Evolutionary conservation across 2,113 vertebrate genomes (phyloP).

Genomic region (Paradisaea rubra): DNA sequence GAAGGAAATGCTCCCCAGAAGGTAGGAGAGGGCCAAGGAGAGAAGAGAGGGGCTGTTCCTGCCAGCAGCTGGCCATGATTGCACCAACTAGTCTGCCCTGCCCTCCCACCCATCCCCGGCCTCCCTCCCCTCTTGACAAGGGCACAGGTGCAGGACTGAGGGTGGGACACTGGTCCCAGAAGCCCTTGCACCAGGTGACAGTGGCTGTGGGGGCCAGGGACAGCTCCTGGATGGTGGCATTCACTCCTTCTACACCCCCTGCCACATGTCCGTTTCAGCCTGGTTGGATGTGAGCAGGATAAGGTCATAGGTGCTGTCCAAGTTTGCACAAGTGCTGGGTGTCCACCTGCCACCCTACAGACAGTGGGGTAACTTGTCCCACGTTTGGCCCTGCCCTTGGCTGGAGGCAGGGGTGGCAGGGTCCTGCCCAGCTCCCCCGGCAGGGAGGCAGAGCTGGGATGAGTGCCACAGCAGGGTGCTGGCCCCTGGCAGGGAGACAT

Average conservation of each 20-base stretch:
- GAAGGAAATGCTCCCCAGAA: neutral
- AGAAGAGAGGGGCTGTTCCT: neutral
- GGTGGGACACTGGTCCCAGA: neutral
- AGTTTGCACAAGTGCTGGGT: neutral
- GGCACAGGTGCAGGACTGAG: neutral
- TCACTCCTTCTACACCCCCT: too few relatives aligned
- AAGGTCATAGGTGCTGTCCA: neutral
- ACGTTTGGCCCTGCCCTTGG: accelerated
- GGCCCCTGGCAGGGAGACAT: neutral
- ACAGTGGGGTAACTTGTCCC: neutral
- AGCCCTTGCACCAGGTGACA: neutral
- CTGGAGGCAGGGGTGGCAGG: accelerated
- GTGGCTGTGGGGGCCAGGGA: neutral
- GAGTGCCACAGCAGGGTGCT: neutral
- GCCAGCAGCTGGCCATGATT: neutral
- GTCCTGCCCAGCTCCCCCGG: neutral
- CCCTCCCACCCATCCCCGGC: neutral
- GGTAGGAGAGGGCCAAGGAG: neutral
- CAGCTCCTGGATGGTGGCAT: neutral
- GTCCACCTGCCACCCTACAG: neutral
- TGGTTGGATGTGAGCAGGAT: neutral
- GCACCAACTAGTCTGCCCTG: neutral
- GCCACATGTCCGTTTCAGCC: neutral
- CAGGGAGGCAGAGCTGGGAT: neutral
- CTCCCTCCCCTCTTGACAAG: accelerated